Base-by-base conservation (phyloP, 2,888 invertebrate genomes). In the Oscheius sp. region DNA sequence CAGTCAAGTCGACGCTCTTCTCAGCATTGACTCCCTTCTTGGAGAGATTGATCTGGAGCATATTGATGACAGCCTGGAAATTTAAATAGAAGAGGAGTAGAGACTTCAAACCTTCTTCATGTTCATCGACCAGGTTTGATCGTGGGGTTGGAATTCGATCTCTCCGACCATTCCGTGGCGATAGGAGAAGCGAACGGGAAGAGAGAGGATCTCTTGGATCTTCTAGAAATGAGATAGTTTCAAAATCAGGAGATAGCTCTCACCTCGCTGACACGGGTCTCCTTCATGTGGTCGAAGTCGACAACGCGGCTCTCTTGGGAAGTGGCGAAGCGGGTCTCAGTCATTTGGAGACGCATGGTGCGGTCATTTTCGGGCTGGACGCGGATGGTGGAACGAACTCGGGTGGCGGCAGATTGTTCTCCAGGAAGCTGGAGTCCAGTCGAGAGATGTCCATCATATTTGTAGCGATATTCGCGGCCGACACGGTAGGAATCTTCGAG, bases 41-140 rank as follows among this genome's bases (percentile, higher is more conserved):
- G 66, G 69, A 50, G 29, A 70, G 63, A 58, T 72, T 65, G 58
- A 82, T 80, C 71, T 83, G 82, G 55, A 82, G 72, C 80, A 83
- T 78, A 74, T 81, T 84, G 72, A 85, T 64, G 55, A 85, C 76
- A 57, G 83, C 79, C n/a, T n/a, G n/a, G n/a, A n/a, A n/a, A n/a
- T n/a, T n/a, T n/a, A n/a, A n/a, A n/a, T n/a, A n/a, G n/a, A n/a
- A n/a, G n/a, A n/a, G n/a, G n/a, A n/a, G n/a, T n/a, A n/a, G n/a
- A n/a, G n/a, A n/a, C n/a, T n/a, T n/a, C n/a, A n/a, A n/a, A n/a
- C n/a, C 45, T 79, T 76, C 76, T 85, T 85, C 75, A 84, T 65
- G 55, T 65, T 65, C 53, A 42, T 37, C 8, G 65, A 65, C 65
- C 65, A 65, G 39, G 65, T 20, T 42, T 65, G 52, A 20, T 65